A percentile compares a stretch with the other conserved stretches of the same genome.
These are phyloP conservation scores for Grapholita molesta DNA, from an alignment of 1,140 invertebrate species.

Conservation along the genomic window DNA sequence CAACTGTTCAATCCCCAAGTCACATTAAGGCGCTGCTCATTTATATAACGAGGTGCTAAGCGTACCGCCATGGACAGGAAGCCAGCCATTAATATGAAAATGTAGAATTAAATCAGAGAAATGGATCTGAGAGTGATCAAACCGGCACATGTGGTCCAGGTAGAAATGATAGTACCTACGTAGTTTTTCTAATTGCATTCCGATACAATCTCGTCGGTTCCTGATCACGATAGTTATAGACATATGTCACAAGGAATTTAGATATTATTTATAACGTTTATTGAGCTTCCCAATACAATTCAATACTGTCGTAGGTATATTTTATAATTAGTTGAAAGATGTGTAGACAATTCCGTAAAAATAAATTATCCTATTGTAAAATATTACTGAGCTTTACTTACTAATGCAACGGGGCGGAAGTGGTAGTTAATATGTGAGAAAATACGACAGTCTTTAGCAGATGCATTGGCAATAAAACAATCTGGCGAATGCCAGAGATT, in stretches of 20 bases:
- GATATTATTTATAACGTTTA: no score
- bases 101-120: constrained; percentile 17
- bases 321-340: no score
- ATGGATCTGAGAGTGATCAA: constrained; percentile 1
- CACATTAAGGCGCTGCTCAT: constrained; percentile 2
- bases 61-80: not conserved
- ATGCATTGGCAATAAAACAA: not conserved
- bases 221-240: not conserved
- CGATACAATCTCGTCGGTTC: not conserved
- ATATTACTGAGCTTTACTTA: no score
- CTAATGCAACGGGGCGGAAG: not conserved
- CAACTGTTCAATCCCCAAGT: constrained; percentile 5
- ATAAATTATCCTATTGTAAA: no score
- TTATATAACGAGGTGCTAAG: constrained; percentile 15
- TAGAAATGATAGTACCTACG: not conserved
- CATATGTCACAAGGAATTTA: not conserved
- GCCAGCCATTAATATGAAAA: constrained; percentile 12
- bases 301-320: no score
- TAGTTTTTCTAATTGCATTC: not conserved
- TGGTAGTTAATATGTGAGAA: no score
- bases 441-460: not conserved
- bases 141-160: not conserved
- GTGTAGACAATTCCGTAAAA: no score
- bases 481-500: not conserved
- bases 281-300: no score